Evolutionary conservation across 2,888 invertebrate genomes (phyloP).

Genomic region (Zhuqinia jingwanae): DNA sequence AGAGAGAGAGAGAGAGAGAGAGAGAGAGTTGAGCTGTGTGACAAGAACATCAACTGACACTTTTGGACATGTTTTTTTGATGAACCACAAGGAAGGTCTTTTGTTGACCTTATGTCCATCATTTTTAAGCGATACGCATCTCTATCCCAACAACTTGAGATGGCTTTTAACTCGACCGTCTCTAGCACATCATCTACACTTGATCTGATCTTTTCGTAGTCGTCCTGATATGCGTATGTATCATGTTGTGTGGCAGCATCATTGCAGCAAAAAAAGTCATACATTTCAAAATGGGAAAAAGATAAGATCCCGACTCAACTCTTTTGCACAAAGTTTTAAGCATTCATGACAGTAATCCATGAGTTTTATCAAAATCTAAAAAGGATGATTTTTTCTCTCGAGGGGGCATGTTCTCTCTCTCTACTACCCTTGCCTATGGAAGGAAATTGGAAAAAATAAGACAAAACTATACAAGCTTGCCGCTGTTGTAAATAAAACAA

Average conservation of each 20-base stretch:
- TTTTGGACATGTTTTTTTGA: neutral
- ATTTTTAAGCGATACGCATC: conserved; percentile 29
- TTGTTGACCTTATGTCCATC: conserved; percentile 65
- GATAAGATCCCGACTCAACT: conserved; percentile 17
- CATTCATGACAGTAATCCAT: conserved; percentile 22
- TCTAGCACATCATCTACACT: neutral
- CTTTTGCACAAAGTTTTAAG: neutral
- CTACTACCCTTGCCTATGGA: no score
- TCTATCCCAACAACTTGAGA: conserved; percentile 10
- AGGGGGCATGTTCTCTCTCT: neutral
- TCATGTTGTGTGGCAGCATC: no score
- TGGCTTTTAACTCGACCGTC: neutral
- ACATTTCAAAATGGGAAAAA: neutral
- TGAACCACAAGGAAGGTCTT: conserved; percentile 48
- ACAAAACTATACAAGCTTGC: no score
- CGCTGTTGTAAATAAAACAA: no score
- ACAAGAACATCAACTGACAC: conserved; percentile 29
- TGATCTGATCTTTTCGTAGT: neutral
- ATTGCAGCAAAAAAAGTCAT: conserved; percentile 4
- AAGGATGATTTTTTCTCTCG: neutral
- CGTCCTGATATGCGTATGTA: neutral
- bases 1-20: no score
- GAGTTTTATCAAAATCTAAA: conserved; percentile 11
- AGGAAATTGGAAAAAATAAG: conserved; percentile 1
- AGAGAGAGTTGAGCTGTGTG: neutral